Base-by-base conservation (phyloP, 2,888 invertebrate species). In the Drosophila borealis region DNA sequence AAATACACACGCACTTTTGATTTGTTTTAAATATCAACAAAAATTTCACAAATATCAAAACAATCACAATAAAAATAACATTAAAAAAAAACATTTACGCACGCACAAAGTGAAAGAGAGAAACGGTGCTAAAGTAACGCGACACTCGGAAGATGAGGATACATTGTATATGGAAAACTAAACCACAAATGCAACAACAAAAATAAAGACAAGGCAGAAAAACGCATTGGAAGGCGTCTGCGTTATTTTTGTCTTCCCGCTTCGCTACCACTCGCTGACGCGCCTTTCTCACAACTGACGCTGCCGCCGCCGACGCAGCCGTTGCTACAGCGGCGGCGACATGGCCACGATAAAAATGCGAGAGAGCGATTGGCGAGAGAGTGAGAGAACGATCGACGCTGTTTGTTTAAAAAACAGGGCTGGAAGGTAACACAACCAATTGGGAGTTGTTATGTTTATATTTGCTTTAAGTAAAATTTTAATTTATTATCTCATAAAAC, bases 231-330 rank as follows among this genome's bases (percentile, higher is more conserved):
- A 53, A 51, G 53, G 46, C 75, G 59, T 57, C 45, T 56, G 49
- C 54, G n/a, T 51, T 42, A 29, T 46, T 36, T 29, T 33, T 21
- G 67, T 63, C 63, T 77, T 64, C 57, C 69, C 62, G 68, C 57
- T 67, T 46, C 49, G 44, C 42, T 69, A 46, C 69, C 63, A 62
- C 46, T 72, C 80, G 50, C 71, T 65, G 48, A 67, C 74, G 73
- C 68, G 74, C 60, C 74, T 70, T 71, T 69, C 77, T 55, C 67
- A 68, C 81, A 80, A 80, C 80, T 80, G 78, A 80, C 66, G 66
- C 57, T 44, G 55, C 36, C 36, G 44, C 50, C 69, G 66, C 76
- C 79, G 86, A 75, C 80, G 79, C 77, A 67, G 75, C 42, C 71
- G 61, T 51, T 65, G 44, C 65, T 39, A 74, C 53, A 72, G 53